Percentiles rank a stretch among this genome's conserved stretches.
These are phyloP conservation scores for Sterna hirundo DNA, from an alignment of 2,113 vertebrate genomes.

Conservation along the genomic window DNA sequence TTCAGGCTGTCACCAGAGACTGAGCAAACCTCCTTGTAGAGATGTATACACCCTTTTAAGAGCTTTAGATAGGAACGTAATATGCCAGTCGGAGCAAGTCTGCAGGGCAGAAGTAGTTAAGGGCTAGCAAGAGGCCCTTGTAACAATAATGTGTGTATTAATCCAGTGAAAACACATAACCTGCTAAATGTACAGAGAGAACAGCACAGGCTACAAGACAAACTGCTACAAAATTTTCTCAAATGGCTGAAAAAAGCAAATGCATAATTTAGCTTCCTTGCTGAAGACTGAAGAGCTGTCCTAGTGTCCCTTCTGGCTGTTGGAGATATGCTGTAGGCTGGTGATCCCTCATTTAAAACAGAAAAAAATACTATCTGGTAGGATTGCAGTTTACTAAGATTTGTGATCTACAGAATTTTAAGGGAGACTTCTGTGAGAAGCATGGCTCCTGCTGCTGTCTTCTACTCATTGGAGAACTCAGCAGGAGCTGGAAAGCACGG, in stretches of 20 bases:
- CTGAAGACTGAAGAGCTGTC: not conserved
- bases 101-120: not conserved
- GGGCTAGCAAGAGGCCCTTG: not conserved
- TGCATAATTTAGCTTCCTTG: not conserved
- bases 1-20: not conserved
- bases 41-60: not conserved
- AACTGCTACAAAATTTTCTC: not conserved
- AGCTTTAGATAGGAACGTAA: not conserved
- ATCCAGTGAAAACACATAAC: not conserved
- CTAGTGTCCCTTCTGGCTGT: not conserved
- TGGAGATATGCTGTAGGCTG: not conserved
- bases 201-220: not conserved
- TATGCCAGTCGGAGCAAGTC: not conserved
- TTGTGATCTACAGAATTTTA: not conserved
- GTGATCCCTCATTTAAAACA: not conserved
- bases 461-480: not conserved
- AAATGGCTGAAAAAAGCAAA: not conserved
- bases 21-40: not conserved
- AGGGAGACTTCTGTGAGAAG: not conserved
- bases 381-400: not conserved
- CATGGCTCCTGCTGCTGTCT: not conserved
- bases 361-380: not conserved
- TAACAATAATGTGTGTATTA: not conserved
- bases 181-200: not conserved
- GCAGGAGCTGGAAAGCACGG: not conserved